Evolutionary conservation across 2,888 invertebrate species (phyloP).

Genomic region (Cylindroiulus punctatus): DNA sequence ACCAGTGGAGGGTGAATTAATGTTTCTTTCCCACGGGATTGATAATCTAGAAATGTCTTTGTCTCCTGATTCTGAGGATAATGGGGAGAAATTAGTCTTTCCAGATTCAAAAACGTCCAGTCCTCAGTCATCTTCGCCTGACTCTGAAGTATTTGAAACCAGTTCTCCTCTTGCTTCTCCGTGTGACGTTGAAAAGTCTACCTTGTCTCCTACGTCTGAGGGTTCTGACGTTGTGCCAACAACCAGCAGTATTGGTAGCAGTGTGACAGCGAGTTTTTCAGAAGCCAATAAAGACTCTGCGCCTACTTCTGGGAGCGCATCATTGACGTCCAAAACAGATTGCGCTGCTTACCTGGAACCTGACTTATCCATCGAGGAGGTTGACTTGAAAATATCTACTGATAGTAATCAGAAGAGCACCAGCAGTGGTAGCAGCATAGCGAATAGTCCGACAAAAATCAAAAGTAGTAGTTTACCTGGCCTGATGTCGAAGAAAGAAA

Average conservation of each 20-base stretch:
- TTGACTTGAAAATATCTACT: not conserved
- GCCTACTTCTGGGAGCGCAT: slow-evolving; percentile 19
- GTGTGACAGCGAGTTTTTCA: not conserved
- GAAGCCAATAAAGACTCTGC: not conserved
- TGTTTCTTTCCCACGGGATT: not conserved
- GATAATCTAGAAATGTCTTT: slow-evolving; percentile 25
- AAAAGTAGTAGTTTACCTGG: slow-evolving; percentile 54
- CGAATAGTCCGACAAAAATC: not conserved
- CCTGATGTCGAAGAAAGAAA: slow-evolving; percentile 52
- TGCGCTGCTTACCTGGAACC: slow-evolving; percentile 57
- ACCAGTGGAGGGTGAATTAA: not conserved
- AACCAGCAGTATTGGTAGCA: slow-evolving; percentile 26
- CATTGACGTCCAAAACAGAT: slow-evolving; percentile 56
- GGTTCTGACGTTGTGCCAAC: not conserved
- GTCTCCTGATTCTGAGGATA: slow-evolving; percentile 1
- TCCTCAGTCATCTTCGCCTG: slow-evolving; percentile 54
- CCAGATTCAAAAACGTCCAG: not conserved
- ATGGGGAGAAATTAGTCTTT: not conserved
- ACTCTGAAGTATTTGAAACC: slow-evolving; percentile 53
- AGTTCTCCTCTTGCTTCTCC: slow-evolving; percentile 7
- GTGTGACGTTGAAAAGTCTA: not conserved
- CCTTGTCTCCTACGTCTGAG: not conserved
- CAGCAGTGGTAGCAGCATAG: not conserved
- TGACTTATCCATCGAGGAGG: slow-evolving; percentile 53
- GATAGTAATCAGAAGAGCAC: not conserved